Percentiles rank a stretch among this genome's conserved stretches.
These are phyloP conservation scores for Scaptomyza polygonia DNA, from an alignment of 2,888 invertebrate genomes.

Conservation along the genomic window DNA sequence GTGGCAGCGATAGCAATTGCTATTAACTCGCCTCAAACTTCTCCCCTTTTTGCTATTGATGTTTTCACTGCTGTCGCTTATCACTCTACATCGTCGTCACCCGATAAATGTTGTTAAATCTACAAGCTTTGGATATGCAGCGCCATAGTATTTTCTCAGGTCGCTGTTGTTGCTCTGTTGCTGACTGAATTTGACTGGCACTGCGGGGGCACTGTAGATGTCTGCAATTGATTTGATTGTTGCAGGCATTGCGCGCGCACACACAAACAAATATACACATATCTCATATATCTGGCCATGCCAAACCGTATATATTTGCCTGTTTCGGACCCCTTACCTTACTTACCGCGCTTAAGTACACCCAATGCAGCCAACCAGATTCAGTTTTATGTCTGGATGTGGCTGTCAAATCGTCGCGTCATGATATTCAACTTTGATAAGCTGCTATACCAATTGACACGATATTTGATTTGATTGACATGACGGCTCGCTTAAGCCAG, in stretches of 20 bases:
- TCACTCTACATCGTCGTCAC: conserved; percentile 41
- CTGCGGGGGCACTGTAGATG: conserved; percentile 29
- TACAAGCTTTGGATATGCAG: conserved; percentile 9
- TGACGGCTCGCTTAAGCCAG: conserved; percentile 11
- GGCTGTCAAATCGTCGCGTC: conserved; percentile 68
- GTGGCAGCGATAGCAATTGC: conserved; percentile 57
- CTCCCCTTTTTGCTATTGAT: conserved; percentile 11
- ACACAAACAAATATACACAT: conserved; percentile 9
- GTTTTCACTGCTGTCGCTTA: conserved; percentile 54
- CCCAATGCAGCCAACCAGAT: conserved; percentile 2
- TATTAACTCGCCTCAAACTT: conserved; percentile 33
- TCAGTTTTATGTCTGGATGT: conserved; percentile 19
- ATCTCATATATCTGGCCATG: conserved; percentile 24
- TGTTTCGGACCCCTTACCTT: neutral
- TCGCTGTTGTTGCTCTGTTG: conserved; percentile 25
- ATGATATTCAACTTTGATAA: conserved; percentile 56
- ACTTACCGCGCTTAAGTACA: conserved; percentile 5
- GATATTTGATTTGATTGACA: conserved; percentile 73
- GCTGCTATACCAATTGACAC: conserved; percentile 60
- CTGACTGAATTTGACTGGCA: conserved; percentile 36
- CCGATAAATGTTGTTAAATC: conserved; percentile 28
- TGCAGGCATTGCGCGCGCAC: conserved; percentile 35
- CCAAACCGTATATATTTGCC: conserved; percentile 1
- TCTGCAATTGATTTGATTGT: conserved; percentile 60
- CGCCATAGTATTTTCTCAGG: conserved; percentile 15